A percentile compares a stretch with the other conserved stretches of the same genome.
phyloP scores from a whole-genome alignment of 2,113 vertebrate genomes.

The Hippocampus abdominalis region DNA sequence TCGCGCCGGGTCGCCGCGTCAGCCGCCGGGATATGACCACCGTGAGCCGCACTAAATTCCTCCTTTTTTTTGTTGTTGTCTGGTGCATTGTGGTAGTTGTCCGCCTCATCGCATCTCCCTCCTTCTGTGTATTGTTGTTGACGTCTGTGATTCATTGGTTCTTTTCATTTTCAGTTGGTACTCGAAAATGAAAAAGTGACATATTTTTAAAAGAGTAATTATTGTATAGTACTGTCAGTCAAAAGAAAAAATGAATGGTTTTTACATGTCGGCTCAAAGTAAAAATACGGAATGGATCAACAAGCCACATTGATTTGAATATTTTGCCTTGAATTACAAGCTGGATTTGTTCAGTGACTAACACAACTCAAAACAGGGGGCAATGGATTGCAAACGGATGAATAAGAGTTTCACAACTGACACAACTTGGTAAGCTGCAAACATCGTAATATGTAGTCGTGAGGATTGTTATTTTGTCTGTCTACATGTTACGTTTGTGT shows the following conservation, averaged over 20 bases:
- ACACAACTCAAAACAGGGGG: too few species aligned
- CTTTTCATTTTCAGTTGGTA: background rate
- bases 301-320: too few species aligned
- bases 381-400: too few species aligned
- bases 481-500: too few species aligned
- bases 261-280: background rate
- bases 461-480: too few species aligned
- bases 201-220: too few species aligned
- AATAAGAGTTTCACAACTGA: too few species aligned
- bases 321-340: too few species aligned
- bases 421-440: too few species aligned
- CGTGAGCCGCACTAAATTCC: constrained; percentile 46
- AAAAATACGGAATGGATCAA: background rate
- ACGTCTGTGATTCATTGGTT: constrained; percentile 1
- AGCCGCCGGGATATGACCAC: constrained; percentile 57
- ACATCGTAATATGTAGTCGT: too few species aligned
- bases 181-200: background rate
- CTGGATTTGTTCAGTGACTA: too few species aligned
- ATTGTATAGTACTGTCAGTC: too few species aligned
- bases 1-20: constrained; percentile 40
- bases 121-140: background rate
- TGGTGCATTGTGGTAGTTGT: constrained; percentile 17
- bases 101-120: constrained; percentile 11
- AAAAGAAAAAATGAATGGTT: background rate
- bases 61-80: constrained; percentile 16